phyloP scores from a whole-genome alignment of 2,113 vertebrate genomes.

The Leptocoma aspasia region DNA sequence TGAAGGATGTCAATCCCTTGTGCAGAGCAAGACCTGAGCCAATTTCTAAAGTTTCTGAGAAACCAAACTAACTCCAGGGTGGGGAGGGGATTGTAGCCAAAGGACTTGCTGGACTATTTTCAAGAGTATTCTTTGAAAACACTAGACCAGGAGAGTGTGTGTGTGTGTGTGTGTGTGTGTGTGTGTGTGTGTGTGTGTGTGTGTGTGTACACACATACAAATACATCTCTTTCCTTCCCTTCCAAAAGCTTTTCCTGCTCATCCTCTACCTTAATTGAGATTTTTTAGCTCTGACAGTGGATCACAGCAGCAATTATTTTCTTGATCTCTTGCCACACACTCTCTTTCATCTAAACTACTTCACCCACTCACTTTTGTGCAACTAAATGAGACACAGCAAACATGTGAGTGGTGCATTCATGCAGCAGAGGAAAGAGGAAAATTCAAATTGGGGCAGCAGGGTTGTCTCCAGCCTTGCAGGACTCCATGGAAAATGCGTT shows the following conservation, averaged over 20 bases:
- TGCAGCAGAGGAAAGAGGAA: neutral
- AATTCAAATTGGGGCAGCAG: neutral
- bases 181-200: neutral
- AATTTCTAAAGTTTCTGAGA: neutral
- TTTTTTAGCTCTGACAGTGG: constrained; percentile 22
- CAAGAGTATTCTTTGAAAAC: constrained; percentile 18
- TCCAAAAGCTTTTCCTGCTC: constrained; percentile 40
- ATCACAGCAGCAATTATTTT: constrained; percentile 59
- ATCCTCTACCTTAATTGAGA: constrained; percentile 48
- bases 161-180: neutral
- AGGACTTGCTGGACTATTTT: neutral
- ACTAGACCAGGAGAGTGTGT: neutral
- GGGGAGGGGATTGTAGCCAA: neutral
- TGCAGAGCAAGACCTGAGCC: neutral
- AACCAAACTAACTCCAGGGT: neutral
- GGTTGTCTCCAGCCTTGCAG: neutral
- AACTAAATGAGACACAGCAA: constrained; percentile 44
- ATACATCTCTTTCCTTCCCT: neutral
- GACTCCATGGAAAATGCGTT: neutral
- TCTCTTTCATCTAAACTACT: constrained; percentile 56
- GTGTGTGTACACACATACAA: neutral
- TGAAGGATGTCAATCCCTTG: neutral
- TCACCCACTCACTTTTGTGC: constrained; percentile 61
- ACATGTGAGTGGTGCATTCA: constrained; percentile 3
- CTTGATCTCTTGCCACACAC: constrained; percentile 59